These are phyloP conservation scores for Osmerus mordax DNA, from an alignment of 2,113 vertebrate genomes.

Conservation along the genomic window DNA sequence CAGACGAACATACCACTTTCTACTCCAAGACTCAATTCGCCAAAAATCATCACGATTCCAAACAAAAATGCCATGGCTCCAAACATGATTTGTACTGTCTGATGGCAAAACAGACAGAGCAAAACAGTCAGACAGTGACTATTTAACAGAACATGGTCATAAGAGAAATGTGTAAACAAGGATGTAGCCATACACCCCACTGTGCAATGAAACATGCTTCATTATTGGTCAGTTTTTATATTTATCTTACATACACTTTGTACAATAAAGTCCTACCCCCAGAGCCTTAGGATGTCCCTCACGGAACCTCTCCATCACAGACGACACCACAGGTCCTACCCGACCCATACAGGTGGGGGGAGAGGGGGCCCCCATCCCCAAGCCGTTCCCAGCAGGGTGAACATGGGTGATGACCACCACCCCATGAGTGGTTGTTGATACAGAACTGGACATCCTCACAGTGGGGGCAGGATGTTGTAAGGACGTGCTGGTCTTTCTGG, in stretches of 20 bases:
- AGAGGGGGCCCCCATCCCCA: no score
- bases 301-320: neutral
- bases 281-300: constrained; percentile 1
- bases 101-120: neutral
- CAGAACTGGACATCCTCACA: neutral
- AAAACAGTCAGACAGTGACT: neutral
- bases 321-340: no score
- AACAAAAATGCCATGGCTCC: neutral
- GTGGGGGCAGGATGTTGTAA: neutral
- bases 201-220: no score
- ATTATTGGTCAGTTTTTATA: no score
- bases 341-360: no score
- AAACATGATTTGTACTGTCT: neutral
- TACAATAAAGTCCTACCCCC: constrained; percentile 2
- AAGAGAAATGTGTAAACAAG: no score
- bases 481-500: neutral
- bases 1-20: neutral
- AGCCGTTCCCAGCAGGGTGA: no score
- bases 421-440: neutral
- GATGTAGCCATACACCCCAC: no score
- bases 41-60: neutral
- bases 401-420: constrained; percentile 1
- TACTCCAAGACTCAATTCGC: neutral
- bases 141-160: neutral
- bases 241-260: neutral